Base-by-base conservation (phyloP, 2,113 vertebrate genomes). In the Anoplopoma fimbria region DNA sequence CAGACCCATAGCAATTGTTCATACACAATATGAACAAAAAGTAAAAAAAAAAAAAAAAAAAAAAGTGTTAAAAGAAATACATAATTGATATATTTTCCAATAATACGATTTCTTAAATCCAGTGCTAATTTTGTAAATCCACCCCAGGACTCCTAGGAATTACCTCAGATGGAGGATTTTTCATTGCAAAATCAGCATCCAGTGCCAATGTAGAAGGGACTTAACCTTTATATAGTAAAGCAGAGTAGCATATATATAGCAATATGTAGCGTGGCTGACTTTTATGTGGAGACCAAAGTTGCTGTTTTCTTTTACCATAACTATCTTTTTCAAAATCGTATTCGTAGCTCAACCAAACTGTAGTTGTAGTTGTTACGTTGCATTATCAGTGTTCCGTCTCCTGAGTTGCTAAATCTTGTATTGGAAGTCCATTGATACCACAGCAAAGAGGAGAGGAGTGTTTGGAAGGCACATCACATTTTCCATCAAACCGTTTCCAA, bases 381-480 rank as follows among this genome's bases (percentile, higher is more conserved):
- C 27, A 51, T 58, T 57, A 23, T 51, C 21, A 19, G 33, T 19
- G n/a, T 6, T 67, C 29, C 45, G 23, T 6, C 27, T 45, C 36
- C 38, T 47, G 49, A 57, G 9, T 47, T 47, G 29, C 9, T 58
- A 8, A 25, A 55, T 42, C n/a, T 36, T n/a, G 14, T 40, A 5
- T 10, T 2, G 38, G 14, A 72, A 57, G 25, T 31, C 23, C 34
- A 25, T 14, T 23, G 25, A 76, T 60, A 2, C 17, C 9, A 49
- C 27, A 45, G 55, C 3, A 69, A 53, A 49, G 13, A 53, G 51
- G 25, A 65, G 27, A 61, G 57, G 13, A 38, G 38, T 42, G 34
- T 69, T 83, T 78, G 53, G 80, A 72, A 57, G 31, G 40, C 25
- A 68, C n/a, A 36, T 45, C 8, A 53, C 31, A 77, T 89, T 88